Evolutionary conservation across 2,113 vertebrate species (phyloP), one percentile per base, ranked within the genome.

Genomic region (Stictonetta naevosa): DNA sequence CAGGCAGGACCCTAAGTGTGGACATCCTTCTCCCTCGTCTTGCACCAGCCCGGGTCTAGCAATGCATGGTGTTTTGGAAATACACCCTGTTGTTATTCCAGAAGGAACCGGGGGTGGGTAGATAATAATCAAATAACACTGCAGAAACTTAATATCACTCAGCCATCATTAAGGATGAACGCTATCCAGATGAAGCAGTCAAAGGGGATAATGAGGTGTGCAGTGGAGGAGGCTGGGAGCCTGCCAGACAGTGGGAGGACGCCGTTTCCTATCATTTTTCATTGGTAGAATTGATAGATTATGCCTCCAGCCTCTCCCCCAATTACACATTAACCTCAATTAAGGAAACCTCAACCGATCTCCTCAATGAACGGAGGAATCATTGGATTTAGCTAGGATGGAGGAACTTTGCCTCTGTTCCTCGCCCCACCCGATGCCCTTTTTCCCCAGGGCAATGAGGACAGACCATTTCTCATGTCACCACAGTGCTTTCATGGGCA

Each of bases 241-340:
- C 76, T 82, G 88, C 73, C 91, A 84, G 52, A 13, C 62, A 36
- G 66, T 8, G 66, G 76, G 87, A 95, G 82, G 90, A 73, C 81
- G 94, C 89, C 83, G 34, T 90, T 91, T 95, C 80, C 76, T 17
- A 77, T 63, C 31, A 79, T 91, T 96, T 86, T 50, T 91, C 93
- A 86, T 22, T 16, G 84, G 86, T 42, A 83, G 92, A 95, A 86
- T 11, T 78, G 84, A 88, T 82, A 69, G 75, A 95, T 89, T 44
- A 58, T 40, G 85, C 84, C 71, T 59, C 59, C 46, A 80, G 58
- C 56, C 60, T 89, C 63, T 72, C 44, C 93, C 76, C 73, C 86
- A 87, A 10, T 53, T 64, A 92, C 50, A 59, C 48, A 69, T 38
- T 52, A 34, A 44, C 80, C 71, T 82, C 82, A 59, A 72, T 89